Evolutionary conservation across 2,888 invertebrate species (phyloP).

Genomic region (Syrista parreyssii): DNA sequence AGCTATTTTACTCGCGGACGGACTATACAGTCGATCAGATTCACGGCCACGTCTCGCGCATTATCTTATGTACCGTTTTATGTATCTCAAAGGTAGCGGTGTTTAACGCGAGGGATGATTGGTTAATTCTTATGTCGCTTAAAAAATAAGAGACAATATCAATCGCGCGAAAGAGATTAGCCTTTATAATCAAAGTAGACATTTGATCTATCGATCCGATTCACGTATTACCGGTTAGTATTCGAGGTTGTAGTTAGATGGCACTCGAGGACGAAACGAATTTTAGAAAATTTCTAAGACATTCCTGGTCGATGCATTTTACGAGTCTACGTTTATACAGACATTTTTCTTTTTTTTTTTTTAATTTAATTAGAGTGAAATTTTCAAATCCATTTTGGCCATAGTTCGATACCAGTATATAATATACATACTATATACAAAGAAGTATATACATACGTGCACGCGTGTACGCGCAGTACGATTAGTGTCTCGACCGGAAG

Average conservation of each 20-base stretch:
- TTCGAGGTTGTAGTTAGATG: not conserved
- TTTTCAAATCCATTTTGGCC: not conserved
- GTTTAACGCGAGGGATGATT: not conserved
- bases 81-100: not conserved
- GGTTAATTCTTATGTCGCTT: not conserved
- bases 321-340: not conserved
- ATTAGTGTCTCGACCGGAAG: not conserved
- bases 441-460: not conserved
- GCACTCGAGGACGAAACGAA: not conserved
- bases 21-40: not conserved
- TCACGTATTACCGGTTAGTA: not conserved
- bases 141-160: constrained; percentile 40
- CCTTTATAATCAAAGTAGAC: constrained; percentile 53
- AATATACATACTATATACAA: not conserved
- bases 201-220: not conserved
- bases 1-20: not conserved
- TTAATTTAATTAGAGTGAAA: not conserved
- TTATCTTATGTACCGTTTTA: not conserved
- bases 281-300: not conserved
- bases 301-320: not conserved
- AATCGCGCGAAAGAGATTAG: constrained; percentile 36
- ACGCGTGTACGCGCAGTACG: not conserved
- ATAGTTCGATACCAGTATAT: not conserved
- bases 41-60: not conserved
- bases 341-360: not conserved